Percentiles rank a stretch among this genome's conserved stretches.
Evolutionary conservation across 2,888 invertebrate species (phyloP).

Genomic region (Schizotus pectinicornis): DNA sequence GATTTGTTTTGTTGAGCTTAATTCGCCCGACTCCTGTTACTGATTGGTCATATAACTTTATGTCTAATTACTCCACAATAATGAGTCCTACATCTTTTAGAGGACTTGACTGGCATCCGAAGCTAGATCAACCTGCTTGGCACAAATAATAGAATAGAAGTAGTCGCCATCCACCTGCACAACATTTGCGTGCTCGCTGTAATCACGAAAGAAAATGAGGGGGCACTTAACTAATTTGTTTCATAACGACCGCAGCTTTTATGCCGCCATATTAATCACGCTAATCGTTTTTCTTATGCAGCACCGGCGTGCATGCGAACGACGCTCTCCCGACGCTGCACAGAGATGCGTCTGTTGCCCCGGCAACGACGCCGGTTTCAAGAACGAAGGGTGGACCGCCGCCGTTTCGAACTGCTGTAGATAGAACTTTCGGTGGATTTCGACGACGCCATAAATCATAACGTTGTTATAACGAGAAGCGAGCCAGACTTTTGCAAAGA

Average conservation of each 20-base stretch:
- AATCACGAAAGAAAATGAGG: slow-evolving; percentile 38
- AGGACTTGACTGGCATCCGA: too few relatives aligned
- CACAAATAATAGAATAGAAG: too few relatives aligned
- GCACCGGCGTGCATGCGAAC: slow-evolving; percentile 28
- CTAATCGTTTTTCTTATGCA: slow-evolving; percentile 38
- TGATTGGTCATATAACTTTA: too few relatives aligned
- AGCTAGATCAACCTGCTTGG: too few relatives aligned
- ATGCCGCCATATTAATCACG: slow-evolving; percentile 33
- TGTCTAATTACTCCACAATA: too few relatives aligned
- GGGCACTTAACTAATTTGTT: slow-evolving; percentile 42
- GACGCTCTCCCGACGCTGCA: slow-evolving; percentile 12
- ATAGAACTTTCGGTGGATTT: slow-evolving; percentile 19
- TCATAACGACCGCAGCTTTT: slow-evolving; percentile 20
- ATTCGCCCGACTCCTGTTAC: too few relatives aligned
- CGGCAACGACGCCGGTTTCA: slow-evolving; percentile 46
- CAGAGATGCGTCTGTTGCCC: slow-evolving; percentile 50
- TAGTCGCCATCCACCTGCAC: too few relatives aligned
- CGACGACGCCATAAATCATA: slow-evolving; percentile 18
- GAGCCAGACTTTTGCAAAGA: background rate
- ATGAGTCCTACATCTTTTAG: too few relatives aligned
- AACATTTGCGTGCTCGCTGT: slow-evolving; percentile 31
- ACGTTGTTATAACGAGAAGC: slow-evolving; percentile 5
- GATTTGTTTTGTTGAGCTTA: too few relatives aligned
- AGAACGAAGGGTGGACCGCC: slow-evolving; percentile 37
- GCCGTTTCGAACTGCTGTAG: slow-evolving; percentile 12